Evolutionary conservation across 2,797 vertebrate species (phyloP).

Genomic region (Ctenopoma kingsleyae): DNA sequence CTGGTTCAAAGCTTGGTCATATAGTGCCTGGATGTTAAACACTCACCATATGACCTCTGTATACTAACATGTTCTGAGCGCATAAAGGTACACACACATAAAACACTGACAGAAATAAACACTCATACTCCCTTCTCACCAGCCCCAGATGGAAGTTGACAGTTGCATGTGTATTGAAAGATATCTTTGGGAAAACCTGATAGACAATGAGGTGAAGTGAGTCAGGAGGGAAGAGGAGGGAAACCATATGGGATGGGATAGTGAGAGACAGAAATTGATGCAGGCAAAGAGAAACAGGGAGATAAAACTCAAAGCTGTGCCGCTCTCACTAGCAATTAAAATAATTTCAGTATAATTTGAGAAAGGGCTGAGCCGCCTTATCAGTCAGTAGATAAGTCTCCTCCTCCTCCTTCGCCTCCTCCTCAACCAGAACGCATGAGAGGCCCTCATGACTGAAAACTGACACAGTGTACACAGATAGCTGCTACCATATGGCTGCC

Average conservation of each 20-base stretch:
- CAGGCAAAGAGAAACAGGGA: slow-evolving; percentile 38
- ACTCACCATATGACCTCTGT: slow-evolving; percentile 47
- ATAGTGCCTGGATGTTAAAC: slow-evolving; percentile 58
- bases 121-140: slow-evolving; percentile 32
- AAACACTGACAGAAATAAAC: slow-evolving; percentile 23
- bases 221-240: slow-evolving; percentile 24
- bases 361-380: slow-evolving; percentile 44
- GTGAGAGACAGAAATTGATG: slow-evolving; percentile 40
- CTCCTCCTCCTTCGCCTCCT: slow-evolving; percentile 37
- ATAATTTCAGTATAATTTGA: slow-evolving; percentile 67
- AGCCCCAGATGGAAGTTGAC: slow-evolving; percentile 47
- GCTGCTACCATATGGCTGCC: slow-evolving; percentile 35
- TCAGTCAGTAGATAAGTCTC: slow-evolving; percentile 57
- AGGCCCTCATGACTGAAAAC: slow-evolving; percentile 53
- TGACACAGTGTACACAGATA: slow-evolving; percentile 44
- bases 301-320: slow-evolving; percentile 60
- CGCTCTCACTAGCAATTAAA: slow-evolving; percentile 64
- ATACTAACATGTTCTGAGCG: slow-evolving; percentile 33
- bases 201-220: slow-evolving; percentile 47
- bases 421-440: slow-evolving; percentile 43
- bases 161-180: slow-evolving; percentile 46
- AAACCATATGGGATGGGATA: slow-evolving; percentile 30
- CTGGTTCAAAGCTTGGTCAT: slow-evolving; percentile 63
- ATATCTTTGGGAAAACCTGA: slow-evolving; percentile 53
- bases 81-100: neutral